phyloP scores from a whole-genome alignment of 2,888 invertebrate species.

The Camptogramma bilineatum region DNA sequence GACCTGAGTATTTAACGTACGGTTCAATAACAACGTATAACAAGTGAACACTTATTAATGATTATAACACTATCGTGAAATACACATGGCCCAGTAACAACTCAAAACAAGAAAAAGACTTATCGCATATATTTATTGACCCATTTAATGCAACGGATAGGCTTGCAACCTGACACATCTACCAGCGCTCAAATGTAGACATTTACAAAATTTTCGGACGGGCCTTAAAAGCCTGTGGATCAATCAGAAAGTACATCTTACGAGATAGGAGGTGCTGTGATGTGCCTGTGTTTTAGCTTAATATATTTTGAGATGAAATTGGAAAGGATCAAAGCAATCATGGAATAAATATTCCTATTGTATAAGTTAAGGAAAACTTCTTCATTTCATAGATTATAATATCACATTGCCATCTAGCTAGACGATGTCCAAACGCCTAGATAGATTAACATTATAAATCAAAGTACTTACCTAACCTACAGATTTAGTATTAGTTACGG shows the following conservation, averaged over 20 bases:
- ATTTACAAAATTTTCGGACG: too few species aligned
- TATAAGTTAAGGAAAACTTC: not conserved
- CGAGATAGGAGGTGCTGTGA: too few species aligned
- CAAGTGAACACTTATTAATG: not conserved
- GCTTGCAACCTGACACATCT: not conserved
- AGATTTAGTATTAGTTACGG: not conserved
- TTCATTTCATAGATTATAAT: not conserved
- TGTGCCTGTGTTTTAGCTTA: too few species aligned
- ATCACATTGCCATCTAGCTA: not conserved
- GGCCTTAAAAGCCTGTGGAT: too few species aligned
- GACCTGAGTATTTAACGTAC: constrained; percentile 48
- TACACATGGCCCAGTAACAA: not conserved
- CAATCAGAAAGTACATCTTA: too few species aligned
- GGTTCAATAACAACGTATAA: constrained; percentile 4
- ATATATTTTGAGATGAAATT: too few species aligned
- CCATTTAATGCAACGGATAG: not conserved
- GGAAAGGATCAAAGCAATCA: too few species aligned
- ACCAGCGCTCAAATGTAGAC: too few species aligned
- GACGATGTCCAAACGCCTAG: not conserved
- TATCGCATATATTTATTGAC: not conserved
- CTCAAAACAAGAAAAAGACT: not conserved
- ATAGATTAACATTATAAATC: not conserved
- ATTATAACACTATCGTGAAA: not conserved
- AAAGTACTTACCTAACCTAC: too few species aligned
- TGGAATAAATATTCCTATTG: too few species aligned